A percentile compares a stretch with the other conserved stretches of the same genome.
Evolutionary conservation across 2,888 invertebrate genomes (phyloP).

Genomic region (Drosophila pegasa): DNA sequence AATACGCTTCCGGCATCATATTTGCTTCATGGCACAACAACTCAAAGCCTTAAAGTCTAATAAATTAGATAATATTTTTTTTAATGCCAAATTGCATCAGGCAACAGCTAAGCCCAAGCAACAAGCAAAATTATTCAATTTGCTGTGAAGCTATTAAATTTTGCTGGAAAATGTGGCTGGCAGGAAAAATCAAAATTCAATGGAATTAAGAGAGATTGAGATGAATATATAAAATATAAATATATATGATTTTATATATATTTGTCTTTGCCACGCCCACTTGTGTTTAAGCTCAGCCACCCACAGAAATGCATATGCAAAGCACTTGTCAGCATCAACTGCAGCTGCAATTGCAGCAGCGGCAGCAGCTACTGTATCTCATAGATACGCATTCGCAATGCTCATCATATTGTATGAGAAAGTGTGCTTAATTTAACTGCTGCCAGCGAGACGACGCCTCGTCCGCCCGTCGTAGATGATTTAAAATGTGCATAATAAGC

Average conservation of each 20-base stretch:
- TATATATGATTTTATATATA: background rate
- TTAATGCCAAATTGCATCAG: background rate
- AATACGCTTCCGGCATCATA: background rate
- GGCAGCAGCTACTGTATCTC: slow-evolving; percentile 44
- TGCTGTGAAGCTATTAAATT: background rate
- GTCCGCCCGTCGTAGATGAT: slow-evolving; percentile 69
- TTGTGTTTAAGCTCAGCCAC: slow-evolving; percentile 25
- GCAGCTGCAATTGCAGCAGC: slow-evolving; percentile 11
- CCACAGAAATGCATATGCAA: slow-evolving; percentile 63
- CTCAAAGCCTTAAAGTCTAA: background rate
- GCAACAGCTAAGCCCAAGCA: background rate
- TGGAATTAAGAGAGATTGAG: slow-evolving; percentile 20
- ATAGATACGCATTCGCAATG: slow-evolving; percentile 53
- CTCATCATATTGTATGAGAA: slow-evolving; percentile 46
- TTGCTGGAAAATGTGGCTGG: background rate
- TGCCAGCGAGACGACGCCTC: slow-evolving; percentile 40
- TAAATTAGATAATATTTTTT: slow-evolving; percentile 1
- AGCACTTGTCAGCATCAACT: slow-evolving; percentile 21
- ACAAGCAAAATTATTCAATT: background rate
- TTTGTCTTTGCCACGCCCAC: slow-evolving; percentile 34
- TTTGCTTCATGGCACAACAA: background rate
- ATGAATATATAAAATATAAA: background rate
- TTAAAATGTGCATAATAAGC: slow-evolving; percentile 80
- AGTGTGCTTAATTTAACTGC: slow-evolving; percentile 77
- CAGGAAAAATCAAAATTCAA: slow-evolving; percentile 4